Base-by-base conservation (phyloP, 2,113 vertebrate genomes). In the Rissa tridactyla region DNA sequence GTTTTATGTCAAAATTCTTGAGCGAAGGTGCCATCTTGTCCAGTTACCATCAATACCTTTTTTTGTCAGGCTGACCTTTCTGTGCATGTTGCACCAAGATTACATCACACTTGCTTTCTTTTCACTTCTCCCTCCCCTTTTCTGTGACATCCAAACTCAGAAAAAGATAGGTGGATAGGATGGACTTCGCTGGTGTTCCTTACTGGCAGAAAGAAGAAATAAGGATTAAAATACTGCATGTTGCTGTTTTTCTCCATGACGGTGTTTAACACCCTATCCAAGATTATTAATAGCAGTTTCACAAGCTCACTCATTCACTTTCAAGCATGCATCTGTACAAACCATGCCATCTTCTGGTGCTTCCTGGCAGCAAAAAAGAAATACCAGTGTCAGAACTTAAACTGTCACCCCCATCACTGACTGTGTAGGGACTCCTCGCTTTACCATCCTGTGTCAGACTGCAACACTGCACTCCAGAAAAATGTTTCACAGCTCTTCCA, bases 281-380 rank as follows among this genome's bases (percentile, higher is more conserved):
- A 82, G 61, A 90, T 97, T 98, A 98, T 98, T 98, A 98, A 98
- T 91, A 98, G 98, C 72, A 86, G 72, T 84, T 94, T 95, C 76
- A 96, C 93, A 96, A 97, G 90, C 97, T 98, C 94, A 90, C 70
- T 87, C 87, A 72, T 86, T 96, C 93, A 80, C 85, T 95, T 85
- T 86, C 54, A 70, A 96, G 95, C 95, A 96, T n/a, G 91, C 97
- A 97, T 97, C 97, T 98, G 98, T 98, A 98, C 96, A 95, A 98
- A 98, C 98, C 98, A 97, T 99, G 98, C 98, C 98, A 98, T 98
- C 99, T 99, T 98, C 99, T 99, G 98, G 98, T 97, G 96, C 95
- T 97, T 96, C 80, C 94, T 96, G 97, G 98, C 98, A 98, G 96
- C 96, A 82, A 93, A 64, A 96, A 88, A 81, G 85, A 94, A 96